These are phyloP conservation scores for Drosophila diplacantha DNA, from an alignment of 2,888 invertebrate genomes.

Conservation along the genomic window DNA sequence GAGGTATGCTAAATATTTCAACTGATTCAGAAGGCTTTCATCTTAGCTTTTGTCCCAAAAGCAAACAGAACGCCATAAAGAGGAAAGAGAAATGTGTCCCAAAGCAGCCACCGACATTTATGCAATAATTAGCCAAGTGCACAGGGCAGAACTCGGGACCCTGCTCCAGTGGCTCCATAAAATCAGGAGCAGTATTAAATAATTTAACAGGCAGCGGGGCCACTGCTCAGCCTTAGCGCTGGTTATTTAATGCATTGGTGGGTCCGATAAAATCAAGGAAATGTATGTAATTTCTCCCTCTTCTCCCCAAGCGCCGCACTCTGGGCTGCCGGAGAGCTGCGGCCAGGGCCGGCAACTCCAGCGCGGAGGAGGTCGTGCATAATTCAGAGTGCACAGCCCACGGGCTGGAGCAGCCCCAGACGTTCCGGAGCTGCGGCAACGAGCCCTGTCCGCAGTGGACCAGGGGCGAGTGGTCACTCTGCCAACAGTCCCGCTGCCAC, in stretches of 20 bases:
- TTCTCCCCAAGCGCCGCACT: conserved; percentile 67
- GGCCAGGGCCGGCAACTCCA: conserved; percentile 25
- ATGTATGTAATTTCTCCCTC: conserved; percentile 29
- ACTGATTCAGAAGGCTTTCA: not conserved
- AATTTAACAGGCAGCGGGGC: conserved; percentile 48
- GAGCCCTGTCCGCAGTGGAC: conserved; percentile 87
- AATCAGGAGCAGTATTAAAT: conserved; percentile 56
- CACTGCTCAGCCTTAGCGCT: conserved; percentile 14
- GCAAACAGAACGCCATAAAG: conserved; percentile 14
- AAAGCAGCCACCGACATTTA: conserved; percentile 37
- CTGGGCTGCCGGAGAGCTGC: conserved; percentile 68
- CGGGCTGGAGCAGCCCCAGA: conserved; percentile 82
- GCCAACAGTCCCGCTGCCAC: conserved; percentile 86
- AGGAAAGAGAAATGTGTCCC: conserved; percentile 15
- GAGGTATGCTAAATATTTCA: conserved; percentile 8
- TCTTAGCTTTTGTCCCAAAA: conserved; percentile 4
- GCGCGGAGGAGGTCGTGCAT: conserved; percentile 78
- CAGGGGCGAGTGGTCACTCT: conserved; percentile 84
- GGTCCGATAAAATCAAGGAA: conserved; percentile 17
- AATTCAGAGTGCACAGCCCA: conserved; percentile 84
- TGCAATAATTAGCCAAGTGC: conserved; percentile 64
- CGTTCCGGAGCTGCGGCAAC: conserved; percentile 82
- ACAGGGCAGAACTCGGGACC: conserved; percentile 8
- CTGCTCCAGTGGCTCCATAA: conserved; percentile 31
- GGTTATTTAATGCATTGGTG: conserved; percentile 46